These are phyloP conservation scores for Poecilia picta DNA, from an alignment of 2,797 vertebrate genomes.

Conservation along the genomic window DNA sequence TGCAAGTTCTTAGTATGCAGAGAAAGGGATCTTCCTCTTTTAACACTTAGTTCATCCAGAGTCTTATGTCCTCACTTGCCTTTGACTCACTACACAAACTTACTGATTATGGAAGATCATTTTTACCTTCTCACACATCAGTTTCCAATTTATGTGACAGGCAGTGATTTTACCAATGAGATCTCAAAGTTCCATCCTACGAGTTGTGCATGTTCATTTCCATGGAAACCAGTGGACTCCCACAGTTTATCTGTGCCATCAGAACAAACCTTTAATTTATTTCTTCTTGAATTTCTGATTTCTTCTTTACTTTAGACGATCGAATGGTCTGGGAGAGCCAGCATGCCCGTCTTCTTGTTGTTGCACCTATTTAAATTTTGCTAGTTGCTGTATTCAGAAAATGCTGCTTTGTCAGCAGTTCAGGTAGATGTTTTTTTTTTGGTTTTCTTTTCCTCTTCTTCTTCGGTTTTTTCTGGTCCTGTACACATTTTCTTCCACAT, in stretches of 20 bases:
- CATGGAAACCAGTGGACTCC: neutral
- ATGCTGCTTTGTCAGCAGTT: constrained; percentile 77
- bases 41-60: neutral
- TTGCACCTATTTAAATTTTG: constrained; percentile 35
- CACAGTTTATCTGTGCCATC: neutral
- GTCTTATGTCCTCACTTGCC: neutral
- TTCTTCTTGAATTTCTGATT: neutral
- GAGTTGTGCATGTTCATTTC: neutral
- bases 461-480: constrained; percentile 25
- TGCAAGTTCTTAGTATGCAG: neutral
- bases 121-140: neutral
- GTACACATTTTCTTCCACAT: constrained; percentile 18
- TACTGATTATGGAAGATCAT: neutral
- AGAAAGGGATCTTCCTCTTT: neutral
- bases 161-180: neutral
- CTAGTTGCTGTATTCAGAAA: constrained; percentile 60
- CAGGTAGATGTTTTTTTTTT: constrained; percentile 56
- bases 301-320: neutral
- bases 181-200: neutral
- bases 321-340: constrained; percentile 38
- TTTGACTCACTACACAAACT: neutral
- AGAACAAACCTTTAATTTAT: neutral
- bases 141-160: neutral
- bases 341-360: constrained; percentile 27
- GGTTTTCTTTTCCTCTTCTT: constrained; percentile 30